Percentiles rank a stretch among this genome's conserved stretches.
These are phyloP conservation scores for Bucorvus abyssinicus DNA, from an alignment of 2,797 vertebrate species.

Conservation along the genomic window DNA sequence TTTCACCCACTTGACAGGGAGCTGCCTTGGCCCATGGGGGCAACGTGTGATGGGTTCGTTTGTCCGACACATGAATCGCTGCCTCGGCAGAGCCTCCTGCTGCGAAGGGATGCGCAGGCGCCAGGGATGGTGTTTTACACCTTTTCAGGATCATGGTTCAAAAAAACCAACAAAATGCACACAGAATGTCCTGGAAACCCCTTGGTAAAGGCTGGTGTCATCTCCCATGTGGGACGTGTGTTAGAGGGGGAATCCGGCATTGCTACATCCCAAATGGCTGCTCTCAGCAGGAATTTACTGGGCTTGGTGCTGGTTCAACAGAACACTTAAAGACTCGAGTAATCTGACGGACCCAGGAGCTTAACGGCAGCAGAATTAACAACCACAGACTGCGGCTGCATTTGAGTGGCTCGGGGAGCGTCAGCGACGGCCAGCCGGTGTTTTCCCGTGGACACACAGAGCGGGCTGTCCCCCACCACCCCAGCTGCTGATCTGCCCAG, in stretches of 20 bases:
- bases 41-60: rapidly evolving
- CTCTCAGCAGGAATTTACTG: background rate
- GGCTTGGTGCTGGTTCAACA: background rate
- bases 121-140: background rate
- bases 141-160: background rate
- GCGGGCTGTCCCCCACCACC: too few relatives aligned
- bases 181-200: background rate
- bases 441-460: rapidly evolving
- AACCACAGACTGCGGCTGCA: rapidly evolving
- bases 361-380: background rate
- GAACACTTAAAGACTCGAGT: background rate
- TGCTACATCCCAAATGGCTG: background rate
- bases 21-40: background rate
- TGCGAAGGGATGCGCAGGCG: background rate
- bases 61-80: rapidly evolving
- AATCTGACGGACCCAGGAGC: background rate
- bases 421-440: rapidly evolving
- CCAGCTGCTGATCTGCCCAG: background rate
- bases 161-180: background rate
- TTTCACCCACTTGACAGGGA: background rate
- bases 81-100: background rate
- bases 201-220: background rate
- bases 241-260: background rate
- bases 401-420: background rate
- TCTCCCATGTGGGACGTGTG: rapidly evolving